phyloP scores from a whole-genome alignment of 2,113 vertebrate genomes.

The Dendropsophus ebraccatus region DNA sequence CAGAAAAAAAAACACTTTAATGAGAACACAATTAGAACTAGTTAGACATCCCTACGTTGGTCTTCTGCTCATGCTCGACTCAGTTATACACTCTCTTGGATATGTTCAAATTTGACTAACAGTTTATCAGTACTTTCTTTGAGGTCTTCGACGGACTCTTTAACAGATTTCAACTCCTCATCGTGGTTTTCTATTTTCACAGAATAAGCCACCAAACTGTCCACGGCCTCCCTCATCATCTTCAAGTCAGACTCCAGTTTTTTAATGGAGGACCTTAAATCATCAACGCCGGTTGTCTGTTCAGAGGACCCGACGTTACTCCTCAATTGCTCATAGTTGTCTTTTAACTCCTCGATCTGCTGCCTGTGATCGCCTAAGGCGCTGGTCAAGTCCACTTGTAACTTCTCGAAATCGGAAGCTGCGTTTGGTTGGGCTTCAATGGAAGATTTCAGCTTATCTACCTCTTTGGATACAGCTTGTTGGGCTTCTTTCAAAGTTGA shows the following conservation, averaged over 20 bases:
- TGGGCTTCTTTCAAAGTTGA: constrained; percentile 72
- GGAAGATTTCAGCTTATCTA: constrained; percentile 72
- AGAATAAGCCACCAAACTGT: constrained; percentile 77
- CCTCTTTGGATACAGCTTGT: constrained; percentile 62
- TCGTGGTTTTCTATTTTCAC: constrained; percentile 85
- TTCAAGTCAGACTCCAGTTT: constrained; percentile 79
- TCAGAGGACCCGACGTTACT: constrained; percentile 66
- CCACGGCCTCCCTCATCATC: constrained; percentile 78
- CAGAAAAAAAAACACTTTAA: constrained; percentile 41
- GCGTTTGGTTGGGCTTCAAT: constrained; percentile 74
- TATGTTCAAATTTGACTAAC: constrained; percentile 71
- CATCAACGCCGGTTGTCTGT: constrained; percentile 67
- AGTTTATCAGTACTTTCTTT: constrained; percentile 76
- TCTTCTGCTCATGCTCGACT: background rate
- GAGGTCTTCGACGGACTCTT: constrained; percentile 77
- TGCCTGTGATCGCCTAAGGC: constrained; percentile 68
- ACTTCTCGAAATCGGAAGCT: constrained; percentile 63
- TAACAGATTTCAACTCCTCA: constrained; percentile 76
- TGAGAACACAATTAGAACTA: constrained; percentile 31
- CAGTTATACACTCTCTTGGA: constrained; percentile 69
- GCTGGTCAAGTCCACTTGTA: constrained; percentile 68
- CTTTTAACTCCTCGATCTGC: constrained; percentile 62
- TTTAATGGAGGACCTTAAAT: constrained; percentile 73
- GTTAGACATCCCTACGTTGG: constrained; percentile 41
- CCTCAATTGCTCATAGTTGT: constrained; percentile 59